A percentile compares a stretch with the other conserved stretches of the same genome.
Evolutionary conservation across 2,797 vertebrate genomes (phyloP).

Genomic region (Vireo griseus): DNA sequence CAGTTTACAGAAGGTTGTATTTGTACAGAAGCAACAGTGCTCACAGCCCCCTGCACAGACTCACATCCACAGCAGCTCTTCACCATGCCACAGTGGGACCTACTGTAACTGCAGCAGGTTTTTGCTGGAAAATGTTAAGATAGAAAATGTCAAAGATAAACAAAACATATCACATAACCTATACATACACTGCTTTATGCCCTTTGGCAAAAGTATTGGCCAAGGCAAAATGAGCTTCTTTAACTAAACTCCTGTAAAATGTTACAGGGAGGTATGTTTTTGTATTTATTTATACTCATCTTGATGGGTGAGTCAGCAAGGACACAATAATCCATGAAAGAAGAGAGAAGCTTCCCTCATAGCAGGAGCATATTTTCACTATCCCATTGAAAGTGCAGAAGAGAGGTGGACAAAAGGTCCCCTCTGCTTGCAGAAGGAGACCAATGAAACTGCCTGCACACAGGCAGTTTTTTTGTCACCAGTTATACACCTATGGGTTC

Average conservation of each 20-base stretch:
- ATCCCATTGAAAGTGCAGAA: background rate
- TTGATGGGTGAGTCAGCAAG: background rate
- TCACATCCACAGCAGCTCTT: background rate
- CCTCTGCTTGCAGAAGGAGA: background rate
- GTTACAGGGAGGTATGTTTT: background rate
- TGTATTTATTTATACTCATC: background rate
- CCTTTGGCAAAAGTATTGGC: background rate
- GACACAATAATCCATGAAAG: background rate
- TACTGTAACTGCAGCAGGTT: background rate
- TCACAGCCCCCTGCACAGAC: background rate
- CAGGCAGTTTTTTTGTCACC: background rate
- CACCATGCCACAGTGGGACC: background rate
- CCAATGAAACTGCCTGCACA: background rate
- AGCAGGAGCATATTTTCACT: background rate
- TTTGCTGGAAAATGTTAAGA: background rate
- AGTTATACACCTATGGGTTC: background rate
- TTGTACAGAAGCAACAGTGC: background rate
- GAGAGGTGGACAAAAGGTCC: background rate
- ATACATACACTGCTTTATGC: background rate
- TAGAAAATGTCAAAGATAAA: background rate
- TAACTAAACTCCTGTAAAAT: background rate
- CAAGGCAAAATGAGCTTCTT: background rate
- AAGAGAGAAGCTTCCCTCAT: background rate
- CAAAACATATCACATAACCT: background rate
- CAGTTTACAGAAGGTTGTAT: background rate